Evolutionary conservation across 2,888 invertebrate species (phyloP).

Genomic region (Nezara viridula): DNA sequence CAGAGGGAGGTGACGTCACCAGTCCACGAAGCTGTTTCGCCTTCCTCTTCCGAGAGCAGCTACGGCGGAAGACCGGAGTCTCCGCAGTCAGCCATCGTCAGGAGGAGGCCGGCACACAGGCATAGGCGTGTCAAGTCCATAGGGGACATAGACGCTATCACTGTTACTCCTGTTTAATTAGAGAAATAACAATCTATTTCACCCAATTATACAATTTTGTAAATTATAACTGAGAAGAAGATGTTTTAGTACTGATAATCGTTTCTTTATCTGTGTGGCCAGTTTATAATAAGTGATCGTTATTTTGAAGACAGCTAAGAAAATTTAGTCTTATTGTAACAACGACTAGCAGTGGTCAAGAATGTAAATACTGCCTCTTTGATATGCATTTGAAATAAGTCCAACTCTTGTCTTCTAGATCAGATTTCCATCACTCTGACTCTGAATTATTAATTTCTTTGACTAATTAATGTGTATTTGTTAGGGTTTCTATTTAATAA

Average conservation of each 20-base stretch:
- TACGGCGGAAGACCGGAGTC: slow-evolving; percentile 64
- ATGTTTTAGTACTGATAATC: not conserved
- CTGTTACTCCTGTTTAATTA: slow-evolving; percentile 69
- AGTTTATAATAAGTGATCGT: not conserved
- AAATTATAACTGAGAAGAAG: not conserved
- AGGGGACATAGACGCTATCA: slow-evolving; percentile 79
- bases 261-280: not conserved
- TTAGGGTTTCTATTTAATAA: too few relatives aligned
- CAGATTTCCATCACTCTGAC: not conserved
- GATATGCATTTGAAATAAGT: not conserved
- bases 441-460: not conserved
- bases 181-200: not conserved
- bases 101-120: slow-evolving; percentile 72
- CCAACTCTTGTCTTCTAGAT: not conserved
- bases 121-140: slow-evolving; percentile 81
- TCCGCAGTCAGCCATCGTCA: slow-evolving; percentile 64
- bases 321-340: not conserved
- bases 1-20: slow-evolving; percentile 71
- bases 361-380: not conserved
- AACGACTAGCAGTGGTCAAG: not conserved
- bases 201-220: not conserved
- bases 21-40: slow-evolving; percentile 73
- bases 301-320: not conserved
- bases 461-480: not conserved
- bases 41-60: slow-evolving; percentile 68